Conservation (phyloP, 1,140 invertebrate species). For the Drosophila erecta region DNA sequence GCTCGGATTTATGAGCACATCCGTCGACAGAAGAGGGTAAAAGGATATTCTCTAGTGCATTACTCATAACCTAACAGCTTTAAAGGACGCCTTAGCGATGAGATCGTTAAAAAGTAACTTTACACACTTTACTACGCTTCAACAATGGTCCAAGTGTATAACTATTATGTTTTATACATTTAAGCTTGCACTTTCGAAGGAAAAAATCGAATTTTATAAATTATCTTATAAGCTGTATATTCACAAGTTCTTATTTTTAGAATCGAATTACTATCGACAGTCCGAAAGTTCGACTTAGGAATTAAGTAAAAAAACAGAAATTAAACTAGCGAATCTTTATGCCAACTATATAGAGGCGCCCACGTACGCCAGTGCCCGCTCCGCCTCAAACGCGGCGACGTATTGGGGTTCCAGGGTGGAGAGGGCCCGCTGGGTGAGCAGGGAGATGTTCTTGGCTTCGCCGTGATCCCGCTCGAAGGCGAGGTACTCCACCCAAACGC, state of each 20-base stretch:
- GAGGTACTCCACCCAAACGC: slow-evolving; percentile 75
- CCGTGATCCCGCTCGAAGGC: slow-evolving; percentile 77
- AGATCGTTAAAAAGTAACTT: too few relatives aligned
- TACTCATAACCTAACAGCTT: not conserved
- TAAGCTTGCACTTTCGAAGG: too few relatives aligned
- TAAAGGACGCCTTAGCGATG: too few relatives aligned
- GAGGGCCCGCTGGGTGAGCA: slow-evolving; percentile 61
- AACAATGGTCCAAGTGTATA: too few relatives aligned
- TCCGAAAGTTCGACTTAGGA: slow-evolving; percentile 13
- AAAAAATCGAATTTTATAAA: not conserved
- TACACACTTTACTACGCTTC: too few relatives aligned
- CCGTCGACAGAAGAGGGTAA: not conserved
- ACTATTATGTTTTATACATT: too few relatives aligned
- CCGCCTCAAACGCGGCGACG: slow-evolving; percentile 58
- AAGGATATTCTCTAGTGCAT: not conserved
- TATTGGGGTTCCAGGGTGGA: slow-evolving; percentile 56
- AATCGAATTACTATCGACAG: slow-evolving; percentile 7
- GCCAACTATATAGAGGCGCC: slow-evolving; percentile 44
- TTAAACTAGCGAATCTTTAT: slow-evolving; percentile 1
- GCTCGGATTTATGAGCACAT: slow-evolving; percentile 3
- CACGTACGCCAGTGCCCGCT: slow-evolving; percentile 58
- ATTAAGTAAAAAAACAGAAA: slow-evolving; percentile 11
- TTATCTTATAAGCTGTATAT: slow-evolving; percentile 6
- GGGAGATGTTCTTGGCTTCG: slow-evolving; percentile 61
- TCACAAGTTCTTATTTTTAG: not conserved